Conservation (phyloP, 2,888 invertebrate genomes). For the Operophtera brumata region DNA sequence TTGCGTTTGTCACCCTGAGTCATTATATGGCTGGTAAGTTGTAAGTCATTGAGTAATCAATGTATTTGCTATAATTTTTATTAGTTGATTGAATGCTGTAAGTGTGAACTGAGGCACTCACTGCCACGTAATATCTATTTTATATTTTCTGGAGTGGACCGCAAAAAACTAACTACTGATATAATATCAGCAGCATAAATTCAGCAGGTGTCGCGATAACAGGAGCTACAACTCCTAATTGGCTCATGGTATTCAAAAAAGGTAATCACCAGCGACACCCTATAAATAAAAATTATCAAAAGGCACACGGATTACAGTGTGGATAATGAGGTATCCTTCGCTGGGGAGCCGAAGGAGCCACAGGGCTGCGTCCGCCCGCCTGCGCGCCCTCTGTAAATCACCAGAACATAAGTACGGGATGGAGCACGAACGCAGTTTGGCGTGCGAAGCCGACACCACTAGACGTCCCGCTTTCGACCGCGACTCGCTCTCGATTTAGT, state of each 20-base stretch:
- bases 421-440: slow-evolving; percentile 67
- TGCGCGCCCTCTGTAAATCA: slow-evolving; percentile 65
- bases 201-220: slow-evolving; percentile 13
- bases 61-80: background rate
- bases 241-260: slow-evolving; percentile 46
- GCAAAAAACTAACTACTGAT: background rate
- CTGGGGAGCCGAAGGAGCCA: slow-evolving; percentile 57
- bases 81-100: background rate
- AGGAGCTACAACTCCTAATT: slow-evolving; percentile 22
- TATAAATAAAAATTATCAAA: slow-evolving; percentile 74
- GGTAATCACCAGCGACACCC: slow-evolving; percentile 54
- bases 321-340: slow-evolving; percentile 78
- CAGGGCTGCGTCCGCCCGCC: slow-evolving; percentile 56
- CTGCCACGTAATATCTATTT: background rate
- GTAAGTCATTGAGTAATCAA: background rate
- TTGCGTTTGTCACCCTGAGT: slow-evolving; percentile 20
- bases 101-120: background rate
- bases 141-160: background rate
- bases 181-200: slow-evolving; percentile 2
- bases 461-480: slow-evolving; percentile 48
- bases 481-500: slow-evolving; percentile 48
- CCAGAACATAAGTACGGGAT: slow-evolving; percentile 63
- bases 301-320: slow-evolving; percentile 75
- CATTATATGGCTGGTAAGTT: slow-evolving; percentile 12
- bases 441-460: slow-evolving; percentile 62